phyloP scores from a whole-genome alignment of 30 jellyfish, hydroid and myxozoan species.

The Cassiopea xamachana region DNA sequence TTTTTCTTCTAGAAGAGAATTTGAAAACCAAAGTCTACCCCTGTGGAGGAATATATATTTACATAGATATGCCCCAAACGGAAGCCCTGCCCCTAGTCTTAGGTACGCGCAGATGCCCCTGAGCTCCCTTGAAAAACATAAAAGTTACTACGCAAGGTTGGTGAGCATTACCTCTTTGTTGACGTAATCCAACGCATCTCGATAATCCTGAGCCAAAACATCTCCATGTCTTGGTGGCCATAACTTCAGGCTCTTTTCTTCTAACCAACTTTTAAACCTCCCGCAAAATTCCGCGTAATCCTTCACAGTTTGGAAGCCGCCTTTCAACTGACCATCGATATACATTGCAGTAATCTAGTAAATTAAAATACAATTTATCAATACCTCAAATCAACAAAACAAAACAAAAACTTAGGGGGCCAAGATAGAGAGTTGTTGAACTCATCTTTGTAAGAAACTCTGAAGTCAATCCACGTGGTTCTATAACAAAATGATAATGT shows the following conservation, averaged over 20 bases:
- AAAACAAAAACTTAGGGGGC: no score
- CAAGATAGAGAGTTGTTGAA: no score
- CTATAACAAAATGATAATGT: no score
- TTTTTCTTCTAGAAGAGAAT: no score
- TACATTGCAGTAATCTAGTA: conserved; percentile 97
- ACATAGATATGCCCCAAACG: no score
- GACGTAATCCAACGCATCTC: conserved; percentile 91
- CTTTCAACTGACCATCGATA: conserved; percentile 94
- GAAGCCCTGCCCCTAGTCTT: no score
- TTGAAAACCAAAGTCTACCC: no score
- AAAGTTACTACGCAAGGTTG: background rate
- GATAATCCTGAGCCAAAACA: conserved; percentile 89
- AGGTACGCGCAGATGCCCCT: no score
- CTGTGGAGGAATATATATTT: no score
- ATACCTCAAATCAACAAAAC: background rate
- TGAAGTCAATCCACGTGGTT: no score
- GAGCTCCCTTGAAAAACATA: background rate
- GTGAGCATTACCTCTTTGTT: conserved; percentile 75
- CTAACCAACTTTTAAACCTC: conserved; percentile 89
- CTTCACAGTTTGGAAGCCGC: conserved; percentile 97
- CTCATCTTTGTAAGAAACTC: no score
- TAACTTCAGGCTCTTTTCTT: conserved; percentile 76
- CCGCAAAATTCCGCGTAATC: conserved; percentile 96
- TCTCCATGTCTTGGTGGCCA: conserved; percentile 98
- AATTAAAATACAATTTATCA: background rate